Evolutionary conservation across 2,888 invertebrate genomes (phyloP), one percentile per base, ranked within the genome.

Genomic region (Vandiemenella viatica): DNA sequence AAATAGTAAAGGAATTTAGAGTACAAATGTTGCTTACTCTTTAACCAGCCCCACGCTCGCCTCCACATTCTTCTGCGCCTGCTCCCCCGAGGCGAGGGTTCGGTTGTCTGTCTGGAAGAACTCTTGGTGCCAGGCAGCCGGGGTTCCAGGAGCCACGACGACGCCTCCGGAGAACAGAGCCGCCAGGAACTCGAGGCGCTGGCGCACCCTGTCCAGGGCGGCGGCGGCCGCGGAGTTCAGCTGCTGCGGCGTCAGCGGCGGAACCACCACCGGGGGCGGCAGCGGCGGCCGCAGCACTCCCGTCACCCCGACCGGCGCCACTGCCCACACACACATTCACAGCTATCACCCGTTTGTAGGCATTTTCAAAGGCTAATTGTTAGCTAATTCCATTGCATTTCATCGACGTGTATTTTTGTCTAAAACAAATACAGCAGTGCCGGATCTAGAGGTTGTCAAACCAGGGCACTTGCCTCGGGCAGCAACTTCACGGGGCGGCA

Each of bases 51-150:
- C 61, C 45, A 63, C 60, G 19, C 63, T 61, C 7, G 67, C 65
- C 52, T 65, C 63, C 37, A 67, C 59, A 38, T 58, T 60, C 53
- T 63, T 62, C 53, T 63, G 62, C 3, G 66, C 66, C 48, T 62
- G 58, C 42, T 62, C 60, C 20, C 66, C 67, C 46, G 59, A 57
- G 37, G 61, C 57, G 22, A 65, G 56, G 1, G 66, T 65, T 41
- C 58, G 55, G 49, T 65, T 64, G 19, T 63, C 59, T 10, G 65
- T 63, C 26, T 60, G 62, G 54, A 67, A 66, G 52, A 66, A 63
- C 49, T 63, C 62, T 53, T 63, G 64, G 53, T 67, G 67, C 48
- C 60, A 59, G 26, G 61, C 62, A 6, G 65, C 64, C 1, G 67
- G 61, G 18, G 64, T 61, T 13, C 61, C 62, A n/a, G 58, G 58